A percentile compares a stretch with the other conserved stretches of the same genome.
Evolutionary conservation across 2,797 vertebrate species (phyloP).

Genomic region (Enteromius trimaculatus): DNA sequence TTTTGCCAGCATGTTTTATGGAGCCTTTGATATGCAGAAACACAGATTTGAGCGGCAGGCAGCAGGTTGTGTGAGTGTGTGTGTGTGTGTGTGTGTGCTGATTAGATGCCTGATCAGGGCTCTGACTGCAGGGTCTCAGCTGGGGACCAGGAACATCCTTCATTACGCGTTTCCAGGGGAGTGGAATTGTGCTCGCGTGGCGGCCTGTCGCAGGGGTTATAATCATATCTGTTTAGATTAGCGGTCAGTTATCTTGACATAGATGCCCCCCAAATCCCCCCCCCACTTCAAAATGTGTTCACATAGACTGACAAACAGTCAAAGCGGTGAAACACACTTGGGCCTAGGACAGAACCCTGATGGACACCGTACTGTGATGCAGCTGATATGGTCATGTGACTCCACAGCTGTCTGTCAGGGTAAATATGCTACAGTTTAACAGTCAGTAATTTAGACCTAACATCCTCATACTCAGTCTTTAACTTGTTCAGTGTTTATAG

Average conservation of each 20-base stretch:
- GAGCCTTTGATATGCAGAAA: conserved; percentile 80
- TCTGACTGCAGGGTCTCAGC: conserved; percentile 77
- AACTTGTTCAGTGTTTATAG: conserved; percentile 23
- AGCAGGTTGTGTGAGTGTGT: conserved; percentile 62
- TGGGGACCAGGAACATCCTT: conserved; percentile 80
- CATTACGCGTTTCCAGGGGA: conserved; percentile 76
- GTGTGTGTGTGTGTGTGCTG: conserved; percentile 66
- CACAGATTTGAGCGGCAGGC: conserved; percentile 73
- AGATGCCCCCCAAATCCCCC: conserved; percentile 60
- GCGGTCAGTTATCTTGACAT: conserved; percentile 74
- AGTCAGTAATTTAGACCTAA: neutral
- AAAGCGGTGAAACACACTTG: neutral
- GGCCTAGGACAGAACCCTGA: conserved; percentile 30
- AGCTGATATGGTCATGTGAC: neutral
- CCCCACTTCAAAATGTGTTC: conserved; percentile 75
- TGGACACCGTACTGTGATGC: conserved; percentile 22
- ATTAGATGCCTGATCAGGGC: conserved; percentile 84
- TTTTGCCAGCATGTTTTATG: conserved; percentile 77
- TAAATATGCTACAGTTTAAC: conserved; percentile 13
- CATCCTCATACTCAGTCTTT: conserved; percentile 23
- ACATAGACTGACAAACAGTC: conserved; percentile 59
- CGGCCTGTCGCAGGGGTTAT: conserved; percentile 79
- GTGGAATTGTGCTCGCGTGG: conserved; percentile 72
- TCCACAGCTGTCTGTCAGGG: conserved; percentile 8
- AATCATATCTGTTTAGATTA: conserved; percentile 81